Percentiles rank a stretch among this genome's conserved stretches.
phyloP scores from a whole-genome alignment of 2,797 vertebrate genomes.

The Xerus rutilus region DNA sequence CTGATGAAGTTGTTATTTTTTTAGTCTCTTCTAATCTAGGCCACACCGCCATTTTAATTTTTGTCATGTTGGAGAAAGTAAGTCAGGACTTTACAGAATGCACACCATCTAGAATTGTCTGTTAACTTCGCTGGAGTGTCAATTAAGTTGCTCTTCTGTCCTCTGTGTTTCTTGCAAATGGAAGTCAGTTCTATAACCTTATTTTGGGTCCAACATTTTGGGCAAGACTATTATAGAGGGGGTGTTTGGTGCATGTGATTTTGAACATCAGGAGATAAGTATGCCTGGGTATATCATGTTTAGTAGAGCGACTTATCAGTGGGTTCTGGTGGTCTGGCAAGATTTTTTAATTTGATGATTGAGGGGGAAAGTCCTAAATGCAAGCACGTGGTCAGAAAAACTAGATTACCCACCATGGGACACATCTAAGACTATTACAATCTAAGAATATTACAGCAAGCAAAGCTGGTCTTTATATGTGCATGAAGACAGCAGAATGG shows the following conservation, averaged over 20 bases:
- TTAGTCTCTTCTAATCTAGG: background rate
- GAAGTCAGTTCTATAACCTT: background rate
- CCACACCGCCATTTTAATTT: background rate
- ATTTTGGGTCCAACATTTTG: background rate
- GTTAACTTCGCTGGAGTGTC: background rate
- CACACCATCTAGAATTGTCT: background rate
- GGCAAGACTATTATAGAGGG: background rate
- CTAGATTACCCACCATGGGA: background rate
- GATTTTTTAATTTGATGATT: conserved; percentile 34
- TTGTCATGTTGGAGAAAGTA: background rate
- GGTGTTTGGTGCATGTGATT: background rate
- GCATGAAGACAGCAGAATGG: background rate
- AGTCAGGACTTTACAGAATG: background rate
- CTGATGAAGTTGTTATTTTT: background rate
- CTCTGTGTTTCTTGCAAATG: background rate
- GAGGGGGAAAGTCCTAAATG: background rate
- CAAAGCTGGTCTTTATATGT: background rate
- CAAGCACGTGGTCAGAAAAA: background rate
- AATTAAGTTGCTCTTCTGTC: background rate
- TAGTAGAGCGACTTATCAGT: background rate
- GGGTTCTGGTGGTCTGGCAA: background rate
- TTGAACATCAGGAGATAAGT: background rate
- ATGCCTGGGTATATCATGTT: background rate
- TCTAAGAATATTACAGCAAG: background rate
- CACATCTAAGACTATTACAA: background rate